Conservation (phyloP, 92 coral and sea anemone species). For the Actinernus sp. region DNA sequence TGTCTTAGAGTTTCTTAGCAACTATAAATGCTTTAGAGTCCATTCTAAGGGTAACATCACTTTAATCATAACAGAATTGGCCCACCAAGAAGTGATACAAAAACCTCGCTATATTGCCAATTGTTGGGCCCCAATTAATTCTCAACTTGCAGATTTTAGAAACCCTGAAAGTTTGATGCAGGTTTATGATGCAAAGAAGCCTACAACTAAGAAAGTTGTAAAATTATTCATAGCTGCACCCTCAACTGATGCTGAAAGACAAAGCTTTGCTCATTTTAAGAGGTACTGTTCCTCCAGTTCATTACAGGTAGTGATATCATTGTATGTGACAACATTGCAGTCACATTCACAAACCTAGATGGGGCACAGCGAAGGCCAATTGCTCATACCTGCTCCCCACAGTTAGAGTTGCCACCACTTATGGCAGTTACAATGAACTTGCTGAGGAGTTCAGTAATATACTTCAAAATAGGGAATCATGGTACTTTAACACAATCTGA, state of each 20-base stretch:
- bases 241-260: conserved; percentile 33
- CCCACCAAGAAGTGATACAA: conserved; percentile 47
- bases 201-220: conserved; percentile 29
- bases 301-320: conserved; percentile 49
- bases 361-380: conserved; percentile 36
- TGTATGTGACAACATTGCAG: conserved; percentile 40
- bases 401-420: conserved; percentile 45
- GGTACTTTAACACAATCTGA: conserved; percentile 46
- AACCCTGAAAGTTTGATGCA: conserved; percentile 15
- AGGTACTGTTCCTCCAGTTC: conserved; percentile 44
- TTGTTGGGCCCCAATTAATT: conserved; percentile 31
- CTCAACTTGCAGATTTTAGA: conserved; percentile 13
- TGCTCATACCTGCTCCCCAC: conserved; percentile 49
- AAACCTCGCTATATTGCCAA: conserved; percentile 34
- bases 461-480: conserved; percentile 39
- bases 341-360: conserved; percentile 33
- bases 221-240: conserved; percentile 3
- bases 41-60: conserved; percentile 20
- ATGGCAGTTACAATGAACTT: conserved; percentile 48
- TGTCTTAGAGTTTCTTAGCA: conserved; percentile 32
- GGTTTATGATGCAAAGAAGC: conserved; percentile 23
- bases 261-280: conserved; percentile 38
- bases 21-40: conserved; percentile 30
- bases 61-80: conserved; percentile 5
- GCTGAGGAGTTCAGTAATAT: conserved; percentile 47